Conservation (phyloP, 2,888 invertebrate species). For the Coelopa pilipes region DNA sequence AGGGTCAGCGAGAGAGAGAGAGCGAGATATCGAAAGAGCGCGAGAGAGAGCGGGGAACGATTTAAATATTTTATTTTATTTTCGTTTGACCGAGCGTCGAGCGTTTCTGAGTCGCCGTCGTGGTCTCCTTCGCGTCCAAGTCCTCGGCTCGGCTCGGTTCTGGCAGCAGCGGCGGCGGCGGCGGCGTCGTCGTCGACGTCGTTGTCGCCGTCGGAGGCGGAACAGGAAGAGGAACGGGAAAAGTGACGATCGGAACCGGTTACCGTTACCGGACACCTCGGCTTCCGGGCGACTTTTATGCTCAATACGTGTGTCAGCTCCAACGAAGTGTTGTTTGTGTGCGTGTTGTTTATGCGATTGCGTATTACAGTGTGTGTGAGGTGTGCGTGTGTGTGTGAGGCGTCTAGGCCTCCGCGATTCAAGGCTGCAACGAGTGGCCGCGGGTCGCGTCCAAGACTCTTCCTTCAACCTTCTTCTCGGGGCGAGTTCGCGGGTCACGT, state of each 20-base stretch:
- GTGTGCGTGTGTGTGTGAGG: slow-evolving; percentile 34
- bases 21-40: no score
- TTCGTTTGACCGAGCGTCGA: slow-evolving; percentile 17
- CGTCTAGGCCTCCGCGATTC: slow-evolving; percentile 37
- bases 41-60: slow-evolving; percentile 8
- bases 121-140: no score
- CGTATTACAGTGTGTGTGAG: slow-evolving; percentile 29
- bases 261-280: slow-evolving; percentile 69
- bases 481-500: not conserved
- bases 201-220: slow-evolving; percentile 52
- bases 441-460: no score
- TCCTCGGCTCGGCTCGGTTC: no score
- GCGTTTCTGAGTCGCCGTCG: slow-evolving; percentile 10
- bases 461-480: not conserved
- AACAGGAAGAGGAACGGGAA: slow-evolving; percentile 68
- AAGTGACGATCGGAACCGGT: slow-evolving; percentile 69
- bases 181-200: slow-evolving; percentile 16
- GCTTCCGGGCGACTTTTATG: slow-evolving; percentile 65
- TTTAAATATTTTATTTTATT: slow-evolving; percentile 32
- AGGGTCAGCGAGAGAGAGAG: not conserved
- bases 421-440: slow-evolving; percentile 32
- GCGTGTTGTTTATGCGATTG: slow-evolving; percentile 27
- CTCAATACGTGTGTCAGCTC: slow-evolving; percentile 39
- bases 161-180: not conserved
- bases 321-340: slow-evolving; percentile 16